phyloP scores from a whole-genome alignment of 2,797 vertebrate species.

The Pseudotriccus pelzelni region DNA sequence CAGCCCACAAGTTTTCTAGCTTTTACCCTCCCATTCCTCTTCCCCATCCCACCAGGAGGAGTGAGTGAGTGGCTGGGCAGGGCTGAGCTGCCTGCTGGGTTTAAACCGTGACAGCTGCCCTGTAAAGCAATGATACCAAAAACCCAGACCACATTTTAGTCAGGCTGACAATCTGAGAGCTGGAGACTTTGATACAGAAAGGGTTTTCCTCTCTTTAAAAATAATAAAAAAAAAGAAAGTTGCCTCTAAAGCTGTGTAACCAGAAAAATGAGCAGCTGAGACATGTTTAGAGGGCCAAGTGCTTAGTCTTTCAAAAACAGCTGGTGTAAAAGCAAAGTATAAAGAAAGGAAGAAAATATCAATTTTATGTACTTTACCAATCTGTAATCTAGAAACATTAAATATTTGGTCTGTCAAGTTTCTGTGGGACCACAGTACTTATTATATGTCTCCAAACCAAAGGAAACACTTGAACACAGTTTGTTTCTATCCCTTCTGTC shows the following conservation, averaged over 20 bases:
- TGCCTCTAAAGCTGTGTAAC: not conserved
- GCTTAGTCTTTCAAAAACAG: not conserved
- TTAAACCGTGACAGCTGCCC: not conserved
- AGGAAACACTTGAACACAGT: not conserved
- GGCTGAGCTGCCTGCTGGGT: not conserved
- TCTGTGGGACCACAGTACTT: not conserved
- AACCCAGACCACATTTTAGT: not conserved
- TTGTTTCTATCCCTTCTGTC: not conserved
- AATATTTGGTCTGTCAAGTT: not conserved
- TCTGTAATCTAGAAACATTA: not conserved
- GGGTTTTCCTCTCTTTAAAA: fast-evolving
- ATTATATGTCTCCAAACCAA: not conserved
- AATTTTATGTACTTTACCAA: not conserved
- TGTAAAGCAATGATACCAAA: not conserved
- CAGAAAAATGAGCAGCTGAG: not conserved
- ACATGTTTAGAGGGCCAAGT: not conserved
- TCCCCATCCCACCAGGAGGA: not conserved
- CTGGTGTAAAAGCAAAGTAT: not conserved
- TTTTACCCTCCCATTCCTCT: not conserved
- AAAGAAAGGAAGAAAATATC: not conserved
- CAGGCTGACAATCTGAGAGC: not conserved
- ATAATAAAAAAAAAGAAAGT: not conserved
- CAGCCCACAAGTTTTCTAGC: fast-evolving
- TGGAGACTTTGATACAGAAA: not conserved
- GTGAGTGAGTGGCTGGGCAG: not conserved